A percentile compares a stretch with the other conserved stretches of the same genome.
Evolutionary conservation across 2,113 vertebrate genomes (phyloP).

Genomic region (Balaeniceps rex): DNA sequence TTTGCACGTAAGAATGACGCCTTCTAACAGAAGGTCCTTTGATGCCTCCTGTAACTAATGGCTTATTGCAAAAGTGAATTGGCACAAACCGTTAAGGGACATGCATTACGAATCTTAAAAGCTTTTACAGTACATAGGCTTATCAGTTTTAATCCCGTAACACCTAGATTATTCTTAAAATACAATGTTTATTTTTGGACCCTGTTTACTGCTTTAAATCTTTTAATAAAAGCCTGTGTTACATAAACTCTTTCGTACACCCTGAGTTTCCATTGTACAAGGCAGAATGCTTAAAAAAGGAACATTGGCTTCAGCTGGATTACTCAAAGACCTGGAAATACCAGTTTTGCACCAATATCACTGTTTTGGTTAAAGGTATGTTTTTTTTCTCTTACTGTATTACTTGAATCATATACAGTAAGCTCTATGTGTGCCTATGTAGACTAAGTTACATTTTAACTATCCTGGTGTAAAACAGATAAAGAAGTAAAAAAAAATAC

Average conservation of each 20-base stretch:
- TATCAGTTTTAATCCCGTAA: constrained; percentile 21
- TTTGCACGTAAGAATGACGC: neutral
- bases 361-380: neutral
- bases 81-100: neutral
- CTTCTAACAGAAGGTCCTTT: neutral
- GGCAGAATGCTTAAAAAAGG: neutral
- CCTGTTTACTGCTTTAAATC: neutral
- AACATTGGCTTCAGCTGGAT: neutral
- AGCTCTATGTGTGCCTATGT: neutral
- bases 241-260: neutral
- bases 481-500: neutral
- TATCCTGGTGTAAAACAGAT: neutral
- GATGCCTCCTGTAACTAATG: neutral
- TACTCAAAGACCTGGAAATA: neutral
- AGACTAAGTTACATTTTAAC: neutral
- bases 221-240: neutral
- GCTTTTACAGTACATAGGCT: neutral
- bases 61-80: neutral
- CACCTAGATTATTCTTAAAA: constrained; percentile 27
- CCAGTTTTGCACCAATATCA: neutral
- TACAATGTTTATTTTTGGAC: neutral
- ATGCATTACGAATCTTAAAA: neutral
- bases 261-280: neutral
- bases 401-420: neutral
- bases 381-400: neutral